Conservation (phyloP, 2,797 vertebrate genomes). For the Pyrocephalus nanus region DNA sequence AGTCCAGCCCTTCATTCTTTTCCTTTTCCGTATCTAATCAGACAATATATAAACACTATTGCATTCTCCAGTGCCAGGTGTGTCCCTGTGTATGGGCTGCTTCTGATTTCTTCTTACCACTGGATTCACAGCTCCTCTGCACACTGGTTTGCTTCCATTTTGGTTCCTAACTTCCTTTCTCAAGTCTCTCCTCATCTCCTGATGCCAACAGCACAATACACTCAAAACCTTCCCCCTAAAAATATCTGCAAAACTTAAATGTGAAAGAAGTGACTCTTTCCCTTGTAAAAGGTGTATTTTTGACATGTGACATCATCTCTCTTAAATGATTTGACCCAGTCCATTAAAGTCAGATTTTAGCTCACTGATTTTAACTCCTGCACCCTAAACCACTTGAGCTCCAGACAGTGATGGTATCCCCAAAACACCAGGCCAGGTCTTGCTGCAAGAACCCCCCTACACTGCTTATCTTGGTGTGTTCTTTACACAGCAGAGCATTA, state of each 20-base stretch:
- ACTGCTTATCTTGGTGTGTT: rapidly evolving
- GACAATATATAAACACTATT: neutral
- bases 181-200: neutral
- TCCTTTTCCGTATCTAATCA: neutral
- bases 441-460: neutral
- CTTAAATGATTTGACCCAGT: neutral
- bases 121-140: neutral
- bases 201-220: neutral
- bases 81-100: neutral
- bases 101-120: neutral
- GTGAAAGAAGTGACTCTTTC: neutral
- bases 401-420: neutral
- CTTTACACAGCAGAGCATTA: neutral
- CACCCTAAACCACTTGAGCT: neutral
- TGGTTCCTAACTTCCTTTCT: neutral
- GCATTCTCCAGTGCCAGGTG: neutral
- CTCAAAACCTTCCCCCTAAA: neutral
- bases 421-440: neutral
- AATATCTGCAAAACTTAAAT: neutral
- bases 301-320: neutral
- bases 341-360: neutral
- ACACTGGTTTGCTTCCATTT: neutral
- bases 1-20: neutral
- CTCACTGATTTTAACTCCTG: neutral
- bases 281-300: neutral